Conservation (phyloP, 2,888 invertebrate species). For the Abscondita cerata region DNA sequence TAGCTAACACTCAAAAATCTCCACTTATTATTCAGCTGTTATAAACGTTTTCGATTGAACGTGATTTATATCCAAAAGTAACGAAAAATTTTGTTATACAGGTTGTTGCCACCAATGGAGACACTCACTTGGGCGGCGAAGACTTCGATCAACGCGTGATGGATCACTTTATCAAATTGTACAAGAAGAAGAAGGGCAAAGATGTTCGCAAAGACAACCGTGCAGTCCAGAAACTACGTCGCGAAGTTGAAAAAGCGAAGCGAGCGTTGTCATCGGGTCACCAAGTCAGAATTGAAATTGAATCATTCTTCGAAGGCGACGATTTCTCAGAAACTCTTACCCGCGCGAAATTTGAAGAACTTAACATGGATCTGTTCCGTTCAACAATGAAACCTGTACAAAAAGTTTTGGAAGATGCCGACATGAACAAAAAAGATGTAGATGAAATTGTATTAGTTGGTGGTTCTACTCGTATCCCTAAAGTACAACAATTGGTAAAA, state of each 20-base stretch:
- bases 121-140: constrained; percentile 98
- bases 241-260: constrained; percentile 98
- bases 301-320: constrained; percentile 97
- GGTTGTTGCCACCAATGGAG: constrained; percentile 88
- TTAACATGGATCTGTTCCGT: constrained; percentile 92
- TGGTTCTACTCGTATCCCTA: constrained; percentile 98
- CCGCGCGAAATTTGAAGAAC: constrained; percentile 97
- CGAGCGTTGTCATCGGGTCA: constrained; percentile 93
- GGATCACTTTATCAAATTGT: constrained; percentile 98
- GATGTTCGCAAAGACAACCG: constrained; percentile 94
- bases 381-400: constrained; percentile 95
- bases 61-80: too few species aligned
- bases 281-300: constrained; percentile 97
- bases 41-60: too few species aligned
- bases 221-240: constrained; percentile 93
- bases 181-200: constrained; percentile 99
- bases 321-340: constrained; percentile 98
- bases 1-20: too few species aligned
- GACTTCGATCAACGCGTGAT: constrained; percentile 98
- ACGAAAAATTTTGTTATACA: too few species aligned
- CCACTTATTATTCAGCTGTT: too few species aligned
- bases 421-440: constrained; percentile 97
- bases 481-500: constrained; percentile 91
- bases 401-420: constrained; percentile 97
- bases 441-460: constrained; percentile 99